Evolutionary conservation across 2,797 vertebrate genomes (phyloP).

Genomic region (Artibeus jamaicensis): DNA sequence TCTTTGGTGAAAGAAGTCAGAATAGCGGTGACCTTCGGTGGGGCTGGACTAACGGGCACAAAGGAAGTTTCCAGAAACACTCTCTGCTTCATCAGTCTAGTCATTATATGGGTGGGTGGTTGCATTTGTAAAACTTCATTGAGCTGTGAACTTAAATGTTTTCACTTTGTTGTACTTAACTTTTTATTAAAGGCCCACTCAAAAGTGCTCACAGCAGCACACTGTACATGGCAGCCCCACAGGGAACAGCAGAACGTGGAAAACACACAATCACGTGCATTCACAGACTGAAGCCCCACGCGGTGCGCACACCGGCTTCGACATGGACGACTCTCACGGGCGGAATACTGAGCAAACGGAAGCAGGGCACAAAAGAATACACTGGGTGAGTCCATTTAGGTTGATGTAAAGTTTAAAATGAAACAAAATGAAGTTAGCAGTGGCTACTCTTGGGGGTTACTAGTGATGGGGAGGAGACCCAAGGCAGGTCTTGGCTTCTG

Average conservation of each 20-base stretch:
- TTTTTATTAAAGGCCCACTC: neutral
- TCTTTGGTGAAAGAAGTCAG: neutral
- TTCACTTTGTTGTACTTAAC: neutral
- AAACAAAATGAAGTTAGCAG: neutral
- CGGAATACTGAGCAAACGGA: rapidly evolving
- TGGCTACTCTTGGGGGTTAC: neutral
- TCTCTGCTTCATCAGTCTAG: neutral
- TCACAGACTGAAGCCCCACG: rapidly evolving
- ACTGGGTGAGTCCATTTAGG: neutral
- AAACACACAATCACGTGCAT: neutral
- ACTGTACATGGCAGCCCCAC: rapidly evolving
- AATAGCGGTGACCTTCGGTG: neutral
- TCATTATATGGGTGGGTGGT: neutral
- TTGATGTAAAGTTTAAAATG: neutral
- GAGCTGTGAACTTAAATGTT: neutral
- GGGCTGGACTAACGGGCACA: rapidly evolving
- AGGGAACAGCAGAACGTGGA: neutral
- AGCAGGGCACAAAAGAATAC: neutral
- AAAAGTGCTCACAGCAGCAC: neutral
- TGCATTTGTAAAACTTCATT: neutral
- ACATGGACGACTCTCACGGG: rapidly evolving
- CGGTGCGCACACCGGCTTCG: rapidly evolving
- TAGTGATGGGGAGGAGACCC: too few relatives aligned
- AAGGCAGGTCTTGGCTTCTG: neutral
- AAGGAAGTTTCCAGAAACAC: neutral